phyloP scores from a whole-genome alignment of 2,113 vertebrate species.

The Alethe castanea region DNA sequence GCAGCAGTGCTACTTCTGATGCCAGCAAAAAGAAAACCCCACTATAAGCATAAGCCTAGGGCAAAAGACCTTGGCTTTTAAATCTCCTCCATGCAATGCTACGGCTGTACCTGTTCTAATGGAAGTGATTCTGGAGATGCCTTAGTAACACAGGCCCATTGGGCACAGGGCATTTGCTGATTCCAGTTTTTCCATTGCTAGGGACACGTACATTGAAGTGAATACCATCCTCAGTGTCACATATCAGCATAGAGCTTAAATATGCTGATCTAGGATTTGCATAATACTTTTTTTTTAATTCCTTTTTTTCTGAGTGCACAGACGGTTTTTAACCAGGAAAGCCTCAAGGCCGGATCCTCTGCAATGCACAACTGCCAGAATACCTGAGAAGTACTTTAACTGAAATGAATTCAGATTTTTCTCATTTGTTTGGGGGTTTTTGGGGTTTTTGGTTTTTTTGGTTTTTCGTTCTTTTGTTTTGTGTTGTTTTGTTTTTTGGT shows the following conservation, averaged over 20 bases:
- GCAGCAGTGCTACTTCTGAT: background rate
- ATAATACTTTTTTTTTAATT: background rate
- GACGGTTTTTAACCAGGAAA: background rate
- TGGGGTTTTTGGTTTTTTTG: too few relatives aligned
- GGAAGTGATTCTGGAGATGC: background rate
- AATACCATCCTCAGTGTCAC: background rate
- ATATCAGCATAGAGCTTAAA: background rate
- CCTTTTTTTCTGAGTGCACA: background rate
- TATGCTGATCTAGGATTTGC: background rate
- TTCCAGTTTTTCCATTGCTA: background rate
- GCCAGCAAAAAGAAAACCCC: background rate
- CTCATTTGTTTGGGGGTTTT: background rate
- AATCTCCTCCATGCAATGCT: background rate
- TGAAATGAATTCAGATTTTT: background rate
- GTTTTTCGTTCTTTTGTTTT: too few relatives aligned
- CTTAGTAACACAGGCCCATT: background rate
- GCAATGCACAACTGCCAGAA: background rate
- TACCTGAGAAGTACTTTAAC: background rate
- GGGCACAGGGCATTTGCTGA: background rate
- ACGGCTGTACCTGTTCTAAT: background rate
- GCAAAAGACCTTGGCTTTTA: background rate
- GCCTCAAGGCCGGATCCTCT: background rate
- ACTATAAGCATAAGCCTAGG: background rate
- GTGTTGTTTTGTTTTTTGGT: background rate
- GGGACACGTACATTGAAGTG: accelerated